Conservation (phyloP, 2,888 invertebrate species). For the Idaea straminata region DNA sequence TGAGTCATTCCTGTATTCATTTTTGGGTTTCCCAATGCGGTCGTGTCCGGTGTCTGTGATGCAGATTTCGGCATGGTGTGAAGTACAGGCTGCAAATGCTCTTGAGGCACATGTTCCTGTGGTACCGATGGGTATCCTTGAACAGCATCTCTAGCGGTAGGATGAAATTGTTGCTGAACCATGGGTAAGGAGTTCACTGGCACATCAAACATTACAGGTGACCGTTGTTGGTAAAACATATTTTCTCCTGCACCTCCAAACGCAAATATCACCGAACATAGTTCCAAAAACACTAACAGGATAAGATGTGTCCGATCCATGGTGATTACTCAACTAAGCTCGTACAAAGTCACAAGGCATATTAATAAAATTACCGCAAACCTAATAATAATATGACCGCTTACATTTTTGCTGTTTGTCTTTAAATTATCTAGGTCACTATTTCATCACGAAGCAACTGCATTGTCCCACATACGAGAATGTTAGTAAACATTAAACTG, state of each 20-base stretch:
- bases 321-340: constrained; percentile 30
- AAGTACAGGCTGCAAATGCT: constrained; percentile 18
- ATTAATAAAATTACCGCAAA: constrained; percentile 39
- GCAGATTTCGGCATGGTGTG: constrained; percentile 14
- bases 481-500: constrained; percentile 52
- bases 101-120: constrained; percentile 14
- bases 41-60: not conserved
- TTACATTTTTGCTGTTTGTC: constrained; percentile 37
- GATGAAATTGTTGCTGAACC: constrained; percentile 23
- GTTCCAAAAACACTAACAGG: constrained; percentile 36
- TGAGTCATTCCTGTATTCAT: not conserved
- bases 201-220: not conserved
- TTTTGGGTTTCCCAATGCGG: not conserved
- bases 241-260: constrained; percentile 40
- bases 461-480: constrained; percentile 50
- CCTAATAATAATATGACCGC: constrained; percentile 40
- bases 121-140: constrained; percentile 18
- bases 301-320: constrained; percentile 43
- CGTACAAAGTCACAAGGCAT: constrained; percentile 25
- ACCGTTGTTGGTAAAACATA: constrained; percentile 32
- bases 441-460: constrained; percentile 35
- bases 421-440: constrained; percentile 43
- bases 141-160: constrained; percentile 16
- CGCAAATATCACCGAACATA: constrained; percentile 31
- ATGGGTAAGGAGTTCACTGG: constrained; percentile 32